Conservation (phyloP, 2,113 vertebrate genomes). For the Ptilonorhynchus violaceus region DNA sequence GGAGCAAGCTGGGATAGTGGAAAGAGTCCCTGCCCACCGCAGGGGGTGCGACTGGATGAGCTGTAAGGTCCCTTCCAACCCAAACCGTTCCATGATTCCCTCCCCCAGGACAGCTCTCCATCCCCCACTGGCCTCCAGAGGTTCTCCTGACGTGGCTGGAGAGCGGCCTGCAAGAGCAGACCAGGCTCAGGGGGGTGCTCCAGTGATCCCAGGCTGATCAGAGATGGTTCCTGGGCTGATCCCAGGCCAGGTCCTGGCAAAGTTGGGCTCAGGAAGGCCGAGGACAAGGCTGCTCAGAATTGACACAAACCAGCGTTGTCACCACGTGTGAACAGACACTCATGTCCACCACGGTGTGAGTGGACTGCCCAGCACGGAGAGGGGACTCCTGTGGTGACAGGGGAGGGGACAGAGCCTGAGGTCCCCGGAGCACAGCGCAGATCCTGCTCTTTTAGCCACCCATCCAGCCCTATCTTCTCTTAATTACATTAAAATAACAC, state of each 20-base stretch:
- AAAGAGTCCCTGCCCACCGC: neutral
- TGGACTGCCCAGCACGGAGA: neutral
- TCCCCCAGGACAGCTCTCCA: neutral
- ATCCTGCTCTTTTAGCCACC: neutral
- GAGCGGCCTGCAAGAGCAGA: neutral
- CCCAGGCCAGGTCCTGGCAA: neutral
- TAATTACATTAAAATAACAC: constrained; percentile 50
- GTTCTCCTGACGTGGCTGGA: neutral
- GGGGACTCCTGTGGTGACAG: fast-evolving
- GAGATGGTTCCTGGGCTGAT: too few species aligned
- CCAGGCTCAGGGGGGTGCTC: too few species aligned
- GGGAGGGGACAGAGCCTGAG: neutral
- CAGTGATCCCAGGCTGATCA: fast-evolving
- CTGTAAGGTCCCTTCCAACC: neutral
- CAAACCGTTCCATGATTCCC: neutral
- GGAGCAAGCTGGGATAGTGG: neutral
- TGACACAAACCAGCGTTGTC: fast-evolving
- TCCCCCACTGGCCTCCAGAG: fast-evolving
- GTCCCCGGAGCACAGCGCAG: neutral
- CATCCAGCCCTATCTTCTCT: neutral
- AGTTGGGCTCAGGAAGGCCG: neutral
- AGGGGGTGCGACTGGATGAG: neutral
- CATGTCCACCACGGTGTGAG: fast-evolving
- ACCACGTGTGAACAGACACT: neutral
- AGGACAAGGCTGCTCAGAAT: too few species aligned